Evolutionary conservation across 2,888 invertebrate species (phyloP).

Genomic region (Anorthoa munda): DNA sequence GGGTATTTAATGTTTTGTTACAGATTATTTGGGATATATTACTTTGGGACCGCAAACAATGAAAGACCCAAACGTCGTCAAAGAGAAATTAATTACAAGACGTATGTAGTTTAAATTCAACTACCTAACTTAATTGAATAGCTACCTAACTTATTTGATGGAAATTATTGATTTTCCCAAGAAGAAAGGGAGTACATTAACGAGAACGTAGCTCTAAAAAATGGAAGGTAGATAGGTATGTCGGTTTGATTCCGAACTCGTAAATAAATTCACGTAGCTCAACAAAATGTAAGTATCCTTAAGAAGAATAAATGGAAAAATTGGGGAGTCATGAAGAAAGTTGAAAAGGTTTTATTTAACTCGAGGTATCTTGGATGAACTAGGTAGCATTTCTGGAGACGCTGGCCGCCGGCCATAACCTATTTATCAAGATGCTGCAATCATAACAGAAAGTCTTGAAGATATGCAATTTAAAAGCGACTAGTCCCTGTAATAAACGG

Average conservation of each 20-base stretch:
- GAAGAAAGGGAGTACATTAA: constrained; percentile 13
- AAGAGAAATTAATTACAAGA: constrained; percentile 39
- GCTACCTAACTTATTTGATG: constrained; percentile 20
- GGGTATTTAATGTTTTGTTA: constrained; percentile 3
- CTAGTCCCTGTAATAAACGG: constrained; percentile 5
- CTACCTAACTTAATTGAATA: constrained; percentile 18
- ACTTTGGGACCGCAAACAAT: constrained; percentile 13
- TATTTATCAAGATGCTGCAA: constrained; percentile 43
- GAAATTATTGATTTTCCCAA: constrained; percentile 35
- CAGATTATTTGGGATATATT: constrained; percentile 31
- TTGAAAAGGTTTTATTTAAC: constrained; percentile 26
- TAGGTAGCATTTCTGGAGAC: constrained; percentile 14
- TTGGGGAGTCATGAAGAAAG: constrained; percentile 36
- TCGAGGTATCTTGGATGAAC: constrained; percentile 5
- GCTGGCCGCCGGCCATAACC: constrained; percentile 22
- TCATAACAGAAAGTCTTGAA: constrained; percentile 16
- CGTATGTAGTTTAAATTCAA: constrained; percentile 20
- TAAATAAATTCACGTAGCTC: constrained; percentile 11
- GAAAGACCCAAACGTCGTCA: constrained; percentile 17
- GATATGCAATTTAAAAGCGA: constrained; percentile 40
- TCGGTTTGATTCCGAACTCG: not conserved
- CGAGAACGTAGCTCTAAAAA: not conserved
- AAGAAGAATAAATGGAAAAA: constrained; percentile 13
- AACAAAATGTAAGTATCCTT: not conserved
- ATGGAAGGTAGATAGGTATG: not conserved